Conservation (phyloP, 2,113 vertebrate species). For the Bombycilla garrulus region DNA sequence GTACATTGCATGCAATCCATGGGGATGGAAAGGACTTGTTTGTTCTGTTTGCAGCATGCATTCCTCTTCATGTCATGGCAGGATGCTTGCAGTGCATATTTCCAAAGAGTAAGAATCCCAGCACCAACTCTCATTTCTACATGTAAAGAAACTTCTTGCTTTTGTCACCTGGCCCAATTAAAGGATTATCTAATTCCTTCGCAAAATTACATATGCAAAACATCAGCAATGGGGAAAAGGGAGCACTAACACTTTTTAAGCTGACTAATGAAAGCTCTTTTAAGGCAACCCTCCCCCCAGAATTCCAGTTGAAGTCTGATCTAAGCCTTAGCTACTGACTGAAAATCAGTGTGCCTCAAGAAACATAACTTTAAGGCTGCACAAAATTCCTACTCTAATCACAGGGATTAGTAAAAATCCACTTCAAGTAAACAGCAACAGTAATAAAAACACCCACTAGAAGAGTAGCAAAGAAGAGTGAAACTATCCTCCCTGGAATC, state of each 20-base stretch:
- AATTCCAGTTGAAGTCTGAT: not conserved
- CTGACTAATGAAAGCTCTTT: not conserved
- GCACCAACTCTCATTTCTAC: not conserved
- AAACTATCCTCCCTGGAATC: not conserved
- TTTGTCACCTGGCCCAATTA: not conserved
- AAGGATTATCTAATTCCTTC: not conserved
- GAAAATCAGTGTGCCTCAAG: not conserved
- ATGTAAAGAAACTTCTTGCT: not conserved
- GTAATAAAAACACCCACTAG: not conserved
- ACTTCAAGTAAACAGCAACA: not conserved
- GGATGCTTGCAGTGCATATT: conserved; percentile 26
- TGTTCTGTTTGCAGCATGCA: conserved; percentile 58
- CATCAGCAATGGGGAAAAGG: not conserved
- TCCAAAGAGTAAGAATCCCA: conserved; percentile 14
- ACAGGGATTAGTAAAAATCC: not conserved
- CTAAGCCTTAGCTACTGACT: not conserved
- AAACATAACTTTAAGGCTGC: not conserved
- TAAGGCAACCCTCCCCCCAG: not conserved
- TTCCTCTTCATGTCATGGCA: conserved; percentile 64
- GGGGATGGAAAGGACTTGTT: conserved; percentile 58
- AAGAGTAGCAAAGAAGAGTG: not conserved
- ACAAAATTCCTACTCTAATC: not conserved
- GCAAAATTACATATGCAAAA: not conserved
- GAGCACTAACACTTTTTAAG: not conserved
- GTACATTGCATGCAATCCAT: conserved; percentile 39